Evolutionary conservation across 2,797 vertebrate species (phyloP).

Genomic region (Characodon lateralis): DNA sequence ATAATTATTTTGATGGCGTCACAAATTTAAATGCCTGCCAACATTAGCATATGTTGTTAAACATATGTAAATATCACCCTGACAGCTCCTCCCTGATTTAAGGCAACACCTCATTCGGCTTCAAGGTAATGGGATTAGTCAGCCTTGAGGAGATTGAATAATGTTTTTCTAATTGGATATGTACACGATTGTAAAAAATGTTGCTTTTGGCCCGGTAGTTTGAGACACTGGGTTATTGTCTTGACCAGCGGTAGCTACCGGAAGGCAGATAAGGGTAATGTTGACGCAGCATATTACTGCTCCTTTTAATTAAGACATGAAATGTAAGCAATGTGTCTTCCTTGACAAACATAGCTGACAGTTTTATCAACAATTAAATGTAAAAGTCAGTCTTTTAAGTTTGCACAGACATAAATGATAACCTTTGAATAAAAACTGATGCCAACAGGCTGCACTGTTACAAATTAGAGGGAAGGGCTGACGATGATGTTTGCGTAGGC

Average conservation of each 20-base stretch:
- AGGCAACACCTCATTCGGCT: constrained; percentile 7
- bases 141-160: constrained; percentile 29
- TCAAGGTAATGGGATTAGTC: constrained; percentile 40
- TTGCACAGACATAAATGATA: not conserved
- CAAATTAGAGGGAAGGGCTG: not conserved
- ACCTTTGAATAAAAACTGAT: not conserved
- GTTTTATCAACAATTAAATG: not conserved
- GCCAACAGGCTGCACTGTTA: not conserved
- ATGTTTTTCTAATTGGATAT: constrained; percentile 16
- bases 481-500: constrained; percentile 26
- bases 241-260: not conserved
- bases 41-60: not conserved
- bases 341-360: not conserved
- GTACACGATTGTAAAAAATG: constrained; percentile 12
- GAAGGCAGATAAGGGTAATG: constrained; percentile 14
- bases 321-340: not conserved
- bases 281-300: constrained; percentile 4
- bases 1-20: not conserved
- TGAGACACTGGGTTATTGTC: constrained; percentile 18
- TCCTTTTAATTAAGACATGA: constrained; percentile 19
- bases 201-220: constrained; percentile 4
- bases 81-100: not conserved
- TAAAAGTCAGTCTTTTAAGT: not conserved
- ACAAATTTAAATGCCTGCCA: not conserved
- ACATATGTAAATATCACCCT: not conserved